These are phyloP conservation scores for Meloidogyne floridensis DNA, from an alignment of 1,140 invertebrate species.

Conservation along the genomic window DNA sequence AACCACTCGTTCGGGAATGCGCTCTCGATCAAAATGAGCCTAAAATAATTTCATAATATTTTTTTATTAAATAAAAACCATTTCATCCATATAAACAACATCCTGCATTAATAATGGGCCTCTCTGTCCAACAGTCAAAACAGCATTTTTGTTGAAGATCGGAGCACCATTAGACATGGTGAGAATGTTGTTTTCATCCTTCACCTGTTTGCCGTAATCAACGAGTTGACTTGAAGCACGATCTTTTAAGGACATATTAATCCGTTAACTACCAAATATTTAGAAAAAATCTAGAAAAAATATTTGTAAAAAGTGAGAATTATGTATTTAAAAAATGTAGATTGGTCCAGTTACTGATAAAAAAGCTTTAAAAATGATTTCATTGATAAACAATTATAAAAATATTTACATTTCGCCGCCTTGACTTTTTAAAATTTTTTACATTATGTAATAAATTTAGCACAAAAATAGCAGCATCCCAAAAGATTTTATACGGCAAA, in stretches of 20 bases:
- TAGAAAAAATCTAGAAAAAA: background rate
- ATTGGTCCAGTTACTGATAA: too few relatives aligned
- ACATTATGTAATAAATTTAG: too few relatives aligned
- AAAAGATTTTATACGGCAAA: too few relatives aligned
- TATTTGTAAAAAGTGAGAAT: background rate
- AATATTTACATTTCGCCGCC: too few relatives aligned
- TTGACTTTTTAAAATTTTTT: too few relatives aligned
- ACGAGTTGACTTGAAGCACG: background rate
- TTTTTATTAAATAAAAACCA: constrained; percentile 65
- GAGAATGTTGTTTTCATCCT: constrained; percentile 52
- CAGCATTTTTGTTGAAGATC: constrained; percentile 77
- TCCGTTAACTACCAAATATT: background rate
- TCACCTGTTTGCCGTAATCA: background rate
- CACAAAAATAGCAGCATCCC: too few relatives aligned
- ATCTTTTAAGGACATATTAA: background rate
- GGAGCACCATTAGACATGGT: constrained; percentile 79
- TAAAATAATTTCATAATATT: background rate
- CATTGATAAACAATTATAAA: too few relatives aligned
- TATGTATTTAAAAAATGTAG: background rate
- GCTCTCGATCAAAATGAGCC: constrained; percentile 83
- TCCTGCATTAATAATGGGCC: constrained; percentile 88
- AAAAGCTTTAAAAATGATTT: too few relatives aligned
- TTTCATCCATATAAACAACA: constrained; percentile 81
- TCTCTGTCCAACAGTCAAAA: constrained; percentile 80
- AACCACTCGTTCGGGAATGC: constrained; percentile 88